phyloP scores from a whole-genome alignment of 2,888 invertebrate genomes.

The Molanna angustata region DNA sequence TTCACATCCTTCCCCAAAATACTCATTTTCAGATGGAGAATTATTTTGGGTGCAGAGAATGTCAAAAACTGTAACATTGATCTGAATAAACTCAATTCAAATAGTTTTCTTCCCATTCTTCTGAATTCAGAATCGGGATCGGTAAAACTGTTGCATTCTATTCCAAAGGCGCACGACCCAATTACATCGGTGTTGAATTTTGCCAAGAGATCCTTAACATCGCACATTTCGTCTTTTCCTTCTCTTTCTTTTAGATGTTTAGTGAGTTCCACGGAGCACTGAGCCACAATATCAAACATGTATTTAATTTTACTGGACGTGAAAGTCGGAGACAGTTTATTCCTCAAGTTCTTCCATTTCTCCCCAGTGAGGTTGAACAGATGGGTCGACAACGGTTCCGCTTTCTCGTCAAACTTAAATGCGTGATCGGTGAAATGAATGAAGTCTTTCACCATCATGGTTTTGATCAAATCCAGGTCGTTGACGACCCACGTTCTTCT shows the following conservation, averaged over 20 bases:
- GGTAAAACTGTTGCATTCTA: conserved; percentile 39
- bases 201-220: conserved; percentile 34
- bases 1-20: conserved; percentile 11
- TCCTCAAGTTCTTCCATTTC: conserved; percentile 48
- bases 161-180: conserved; percentile 40
- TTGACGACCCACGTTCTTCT: conserved; percentile 34
- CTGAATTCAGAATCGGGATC: conserved; percentile 35
- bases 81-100: conserved; percentile 10
- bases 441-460: conserved; percentile 42
- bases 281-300: conserved; percentile 43
- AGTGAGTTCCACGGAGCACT: conserved; percentile 37
- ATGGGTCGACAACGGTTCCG: conserved; percentile 41
- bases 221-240: conserved; percentile 29
- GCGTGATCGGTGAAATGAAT: conserved; percentile 41
- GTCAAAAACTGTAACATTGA: neutral
- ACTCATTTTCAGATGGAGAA: neutral
- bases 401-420: conserved; percentile 38
- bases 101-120: conserved; percentile 33
- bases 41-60: conserved; percentile 11
- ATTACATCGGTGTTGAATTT: conserved; percentile 39
- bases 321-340: conserved; percentile 48
- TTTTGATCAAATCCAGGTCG: conserved; percentile 39
- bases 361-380: conserved; percentile 41
- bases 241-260: conserved; percentile 29
- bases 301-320: conserved; percentile 49